Evolutionary conservation across 35 echinoderm and acorn worm species (phyloP), one percentile per base, ranked within the genome.

Genomic region (Lytechinus pictus): DNA sequence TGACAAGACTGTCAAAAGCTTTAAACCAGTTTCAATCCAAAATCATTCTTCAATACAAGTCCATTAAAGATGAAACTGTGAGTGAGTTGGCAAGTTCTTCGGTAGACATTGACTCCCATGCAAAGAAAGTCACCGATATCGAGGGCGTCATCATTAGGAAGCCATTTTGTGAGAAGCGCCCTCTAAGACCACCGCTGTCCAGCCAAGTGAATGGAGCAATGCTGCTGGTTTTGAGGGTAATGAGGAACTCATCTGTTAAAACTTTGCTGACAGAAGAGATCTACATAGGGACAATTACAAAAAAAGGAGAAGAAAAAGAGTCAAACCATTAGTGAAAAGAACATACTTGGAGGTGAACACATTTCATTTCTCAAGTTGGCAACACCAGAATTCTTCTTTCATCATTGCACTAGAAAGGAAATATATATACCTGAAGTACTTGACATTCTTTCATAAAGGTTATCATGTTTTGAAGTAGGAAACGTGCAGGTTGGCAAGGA

Each of bases 91-190:
- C 14, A 28, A 99, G 87, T 6, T 95, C 97, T n/a, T 86, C 51
- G 11, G 89, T 8, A 8, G 94, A 96, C 44, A 94, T 95, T 29
- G 92, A 29, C 44, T 97, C 92, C 98, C 98, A 99, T 4, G 96
- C 94, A 58, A 95, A 97, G 33, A 99, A 99, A 16, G 57, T 55
- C 10, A 97, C 95, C 11, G 72, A 88, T 3, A 94, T 10, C 19
- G 33, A 28, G 52, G 89, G 94, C 9, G 95, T 79, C 33, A 96
- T 21, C 93, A 97, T 95, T 9, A 99, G 54, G 87, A 99, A 99
- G n/a, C 98, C 98, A 54, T 99, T 99, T 14, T 97, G 61, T 14
- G 97, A 99, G 86, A 99, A 99, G 55, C 98, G 94, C 52, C 98
- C 98, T 92, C 91, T 87, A 86, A 96, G 94, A 11, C 86, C 86